phyloP scores from a whole-genome alignment of 2,113 vertebrate genomes.

The Paratilapia polleni region DNA sequence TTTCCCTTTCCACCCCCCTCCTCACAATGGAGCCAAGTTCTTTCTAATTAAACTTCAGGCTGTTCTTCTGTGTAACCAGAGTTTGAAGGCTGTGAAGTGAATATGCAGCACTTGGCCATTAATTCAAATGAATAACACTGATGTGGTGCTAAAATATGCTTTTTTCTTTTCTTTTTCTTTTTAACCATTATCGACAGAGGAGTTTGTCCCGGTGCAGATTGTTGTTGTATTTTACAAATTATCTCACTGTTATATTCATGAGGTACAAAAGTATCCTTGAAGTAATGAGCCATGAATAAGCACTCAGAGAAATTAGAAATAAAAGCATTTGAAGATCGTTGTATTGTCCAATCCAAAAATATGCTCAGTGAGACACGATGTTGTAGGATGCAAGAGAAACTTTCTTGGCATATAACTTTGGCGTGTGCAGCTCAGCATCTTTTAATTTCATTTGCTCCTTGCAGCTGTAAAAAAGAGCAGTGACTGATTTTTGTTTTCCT shows the following conservation, averaged over 20 bases:
- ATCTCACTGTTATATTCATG: slow-evolving; percentile 40
- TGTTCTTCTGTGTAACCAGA: slow-evolving; percentile 57
- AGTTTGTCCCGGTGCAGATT: slow-evolving; percentile 30
- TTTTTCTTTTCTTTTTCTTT: slow-evolving; percentile 2
- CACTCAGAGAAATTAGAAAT: slow-evolving; percentile 11
- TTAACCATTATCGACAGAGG: slow-evolving; percentile 28
- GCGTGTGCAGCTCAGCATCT: background rate
- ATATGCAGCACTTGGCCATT: slow-evolving; percentile 40
- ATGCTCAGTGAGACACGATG: background rate
- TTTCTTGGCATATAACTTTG: background rate
- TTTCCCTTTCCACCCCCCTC: background rate
- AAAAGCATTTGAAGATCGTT: slow-evolving; percentile 11
- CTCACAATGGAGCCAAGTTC: slow-evolving; percentile 38
- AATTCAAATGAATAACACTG: slow-evolving; percentile 55
- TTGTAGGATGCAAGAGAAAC: background rate
- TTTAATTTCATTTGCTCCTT: slow-evolving; percentile 5
- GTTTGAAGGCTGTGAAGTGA: slow-evolving; percentile 58
- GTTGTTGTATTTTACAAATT: slow-evolving; percentile 53
- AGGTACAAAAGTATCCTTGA: slow-evolving; percentile 37
- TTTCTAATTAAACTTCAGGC: slow-evolving; percentile 67
- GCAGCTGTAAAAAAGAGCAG: background rate
- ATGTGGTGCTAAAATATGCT: slow-evolving; percentile 32
- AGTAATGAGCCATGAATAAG: slow-evolving; percentile 49
- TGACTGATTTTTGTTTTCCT: slow-evolving; percentile 15
- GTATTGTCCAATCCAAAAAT: background rate